Conservation (phyloP, 2,888 invertebrate genomes). For the Rhamnusium bicolor region DNA sequence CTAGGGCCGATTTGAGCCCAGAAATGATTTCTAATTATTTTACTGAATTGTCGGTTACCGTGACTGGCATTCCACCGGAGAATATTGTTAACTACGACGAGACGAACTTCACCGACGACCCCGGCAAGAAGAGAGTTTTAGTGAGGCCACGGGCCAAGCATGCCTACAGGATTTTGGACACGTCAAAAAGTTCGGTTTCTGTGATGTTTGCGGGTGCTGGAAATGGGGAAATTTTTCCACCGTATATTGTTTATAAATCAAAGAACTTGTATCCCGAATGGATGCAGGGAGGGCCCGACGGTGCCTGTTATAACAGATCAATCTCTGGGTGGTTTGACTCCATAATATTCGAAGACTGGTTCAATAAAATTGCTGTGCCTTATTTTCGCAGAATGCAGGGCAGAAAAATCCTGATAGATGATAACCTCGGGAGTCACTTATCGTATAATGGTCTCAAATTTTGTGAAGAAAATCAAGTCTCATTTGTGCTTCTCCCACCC, state of each 20-base stretch:
- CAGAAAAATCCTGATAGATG: background rate
- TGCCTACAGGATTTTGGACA: background rate
- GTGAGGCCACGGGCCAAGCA: background rate
- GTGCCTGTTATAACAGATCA: no score
- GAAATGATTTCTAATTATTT: background rate
- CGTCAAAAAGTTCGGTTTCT: background rate
- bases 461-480: background rate
- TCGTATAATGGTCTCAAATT: background rate
- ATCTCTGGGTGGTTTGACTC: conserved; percentile 6
- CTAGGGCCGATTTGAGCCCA: conserved; percentile 26
- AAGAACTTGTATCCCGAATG: background rate
- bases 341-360: background rate
- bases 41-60: background rate
- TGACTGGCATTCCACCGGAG: conserved; percentile 45
- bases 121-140: conserved; percentile 54
- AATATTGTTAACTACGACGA: conserved; percentile 64
- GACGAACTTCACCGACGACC: conserved; percentile 63
- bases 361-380: background rate
- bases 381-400: no score
- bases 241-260: background rate
- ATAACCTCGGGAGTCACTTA: background rate
- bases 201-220: conserved; percentile 1
- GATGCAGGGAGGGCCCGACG: background rate
- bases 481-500: background rate
- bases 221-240: no score